These are phyloP conservation scores for Eilema depressum DNA, from an alignment of 2,888 invertebrate species.

Conservation along the genomic window DNA sequence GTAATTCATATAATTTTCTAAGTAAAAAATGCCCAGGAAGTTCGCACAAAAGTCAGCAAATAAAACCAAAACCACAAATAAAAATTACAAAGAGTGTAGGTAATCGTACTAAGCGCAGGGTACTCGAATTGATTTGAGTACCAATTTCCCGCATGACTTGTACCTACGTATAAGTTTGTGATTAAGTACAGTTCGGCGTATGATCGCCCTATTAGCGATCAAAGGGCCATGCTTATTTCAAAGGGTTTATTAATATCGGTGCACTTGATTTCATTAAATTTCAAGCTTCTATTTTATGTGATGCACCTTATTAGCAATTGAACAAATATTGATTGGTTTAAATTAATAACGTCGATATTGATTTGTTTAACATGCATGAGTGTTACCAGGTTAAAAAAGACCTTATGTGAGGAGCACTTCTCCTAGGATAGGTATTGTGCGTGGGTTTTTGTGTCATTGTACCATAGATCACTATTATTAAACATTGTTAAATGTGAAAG, in stretches of 20 bases:
- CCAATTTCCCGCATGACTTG: slow-evolving; percentile 5
- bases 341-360: too few species aligned
- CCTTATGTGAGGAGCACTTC: too few species aligned
- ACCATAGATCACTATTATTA: too few species aligned
- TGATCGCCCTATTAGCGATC: slow-evolving; percentile 6
- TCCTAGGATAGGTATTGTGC: too few species aligned
- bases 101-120: not conserved
- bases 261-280: not conserved
- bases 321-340: too few species aligned
- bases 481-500: too few species aligned
- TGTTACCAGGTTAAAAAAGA: too few species aligned
- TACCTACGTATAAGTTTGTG: not conserved
- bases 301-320: too few species aligned
- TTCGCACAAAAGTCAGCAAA: not conserved
- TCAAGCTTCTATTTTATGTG: not conserved
- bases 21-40: not conserved
- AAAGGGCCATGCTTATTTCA: slow-evolving; percentile 5
- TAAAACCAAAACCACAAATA: too few species aligned
- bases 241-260: not conserved
- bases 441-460: too few species aligned
- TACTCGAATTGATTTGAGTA: not conserved
- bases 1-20: too few species aligned
- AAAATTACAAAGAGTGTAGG: not conserved
- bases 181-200: not conserved
- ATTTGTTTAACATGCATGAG: too few species aligned